Percentiles rank a stretch among this genome's conserved stretches.
Conservation (phyloP, 2,888 invertebrate species). For the Cheilosia urbana region DNA sequence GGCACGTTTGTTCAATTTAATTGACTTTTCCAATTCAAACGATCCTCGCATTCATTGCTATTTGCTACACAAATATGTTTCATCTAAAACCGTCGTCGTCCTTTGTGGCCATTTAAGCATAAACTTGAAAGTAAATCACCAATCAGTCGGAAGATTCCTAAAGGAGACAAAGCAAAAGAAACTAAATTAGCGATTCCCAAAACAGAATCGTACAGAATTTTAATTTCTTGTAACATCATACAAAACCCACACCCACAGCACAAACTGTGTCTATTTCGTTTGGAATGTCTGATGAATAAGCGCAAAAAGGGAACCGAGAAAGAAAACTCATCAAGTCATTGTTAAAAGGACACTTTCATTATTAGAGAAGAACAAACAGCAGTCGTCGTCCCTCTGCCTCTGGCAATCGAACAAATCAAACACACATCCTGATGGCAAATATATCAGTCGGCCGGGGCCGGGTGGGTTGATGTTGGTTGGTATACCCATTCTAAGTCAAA, state of each 20-base stretch:
- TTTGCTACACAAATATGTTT: not conserved
- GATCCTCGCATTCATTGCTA: not conserved
- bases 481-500: constrained; percentile 1
- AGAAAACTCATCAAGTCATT: constrained; percentile 36
- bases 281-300: constrained; percentile 29
- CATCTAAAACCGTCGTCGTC: constrained; percentile 10
- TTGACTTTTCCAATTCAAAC: constrained; percentile 44
- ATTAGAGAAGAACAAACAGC: constrained; percentile 13
- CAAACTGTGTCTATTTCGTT: constrained; percentile 1
- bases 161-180: not conserved
- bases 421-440: constrained; percentile 49
- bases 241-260: not conserved
- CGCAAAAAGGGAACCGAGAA: not conserved
- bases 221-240: constrained; percentile 36
- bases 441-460: constrained; percentile 18
- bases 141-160: constrained; percentile 5
- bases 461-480: not conserved
- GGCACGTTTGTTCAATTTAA: constrained; percentile 46
- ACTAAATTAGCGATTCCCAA: constrained; percentile 42
- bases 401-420: constrained; percentile 59
- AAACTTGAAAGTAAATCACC: constrained; percentile 48
- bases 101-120: constrained; percentile 37
- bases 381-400: not conserved
- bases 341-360: constrained; percentile 53
- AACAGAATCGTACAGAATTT: constrained; percentile 45